Evolutionary conservation across 2,113 vertebrate genomes (phyloP), one percentile per base, ranked within the genome.

Genomic region (Arvicanthis niloticus): DNA sequence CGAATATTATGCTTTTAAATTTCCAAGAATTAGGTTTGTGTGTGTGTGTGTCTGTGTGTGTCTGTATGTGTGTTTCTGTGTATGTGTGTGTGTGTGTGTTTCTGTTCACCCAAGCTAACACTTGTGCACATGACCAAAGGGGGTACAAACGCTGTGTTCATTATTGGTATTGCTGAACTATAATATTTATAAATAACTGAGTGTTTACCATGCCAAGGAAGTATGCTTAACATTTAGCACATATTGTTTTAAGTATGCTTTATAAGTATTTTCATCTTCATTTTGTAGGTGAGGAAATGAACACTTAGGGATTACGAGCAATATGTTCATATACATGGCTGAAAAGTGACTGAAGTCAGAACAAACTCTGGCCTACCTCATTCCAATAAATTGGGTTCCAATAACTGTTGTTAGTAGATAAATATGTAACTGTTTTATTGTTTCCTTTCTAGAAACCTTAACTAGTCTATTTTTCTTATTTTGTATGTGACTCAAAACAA

Each of bases 261-360:
- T 45, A 31, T 48, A 76, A 89, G 7, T 24, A 70, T 34, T 87
- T 93, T 88, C 62, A 86, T 72, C 73, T 91, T 89, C 21, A n/a
- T 89, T 91, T 94, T 94, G 85, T 31, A 89, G 37, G 34, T 37
- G 42, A 89, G 81, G 58, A 94, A 91, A 73, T 8, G 48, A 94
- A 91, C 40, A 21, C 67, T 85, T 96, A 40, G 13, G 58, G 80
- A 85, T 67, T 31, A 29, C 67, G n/a, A 75, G 22, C 62, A 88
- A 21, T 53, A 45, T 67, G 58, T 22, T 42, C 4, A 2, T 26
- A 37, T 34, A 53, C 42, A n/a, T 53, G 77, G 42, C 56, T 92
- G 42, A 37, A 85, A 45, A 45, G 48, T 68, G 56, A 6, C 56
- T 91, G 51, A 86, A 48, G 21, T 91, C 42, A 75, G 16, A 67